These are phyloP conservation scores for Gymnocephalus cernua DNA, from an alignment of 2,113 vertebrate genomes.

Conservation along the genomic window DNA sequence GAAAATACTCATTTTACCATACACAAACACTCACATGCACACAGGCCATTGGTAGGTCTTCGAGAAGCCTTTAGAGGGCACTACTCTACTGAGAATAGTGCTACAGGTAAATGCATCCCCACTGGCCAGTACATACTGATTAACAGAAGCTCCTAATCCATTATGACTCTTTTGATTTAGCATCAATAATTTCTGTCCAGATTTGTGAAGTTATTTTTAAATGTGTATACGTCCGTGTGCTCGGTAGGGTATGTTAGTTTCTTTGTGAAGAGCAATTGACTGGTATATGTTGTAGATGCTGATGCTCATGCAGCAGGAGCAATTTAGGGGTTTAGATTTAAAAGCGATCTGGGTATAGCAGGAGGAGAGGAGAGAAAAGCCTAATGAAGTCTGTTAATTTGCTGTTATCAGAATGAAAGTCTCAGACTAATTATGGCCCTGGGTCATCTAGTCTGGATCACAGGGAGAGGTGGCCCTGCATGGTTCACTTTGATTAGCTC, in stretches of 20 bases:
- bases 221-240: background rate
- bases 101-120: constrained; percentile 8
- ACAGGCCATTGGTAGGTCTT: constrained; percentile 31
- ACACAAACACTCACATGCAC: background rate
- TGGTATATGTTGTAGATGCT: constrained; percentile 1
- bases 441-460: constrained; percentile 79
- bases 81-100: constrained; percentile 77
- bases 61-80: constrained; percentile 78
- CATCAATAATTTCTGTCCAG: constrained; percentile 36
- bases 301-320: constrained; percentile 10
- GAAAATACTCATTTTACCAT: constrained; percentile 49
- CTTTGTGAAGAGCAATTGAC: constrained; percentile 12
- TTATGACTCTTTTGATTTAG: constrained; percentile 50
- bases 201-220: constrained; percentile 42
- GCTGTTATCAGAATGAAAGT: constrained; percentile 79
- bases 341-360: constrained; percentile 37
- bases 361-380: constrained; percentile 45
- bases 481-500: constrained; percentile 79
- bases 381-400: constrained; percentile 82
- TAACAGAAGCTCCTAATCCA: constrained; percentile 59
- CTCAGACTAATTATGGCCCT: constrained; percentile 80
- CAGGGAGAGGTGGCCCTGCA: constrained; percentile 76
- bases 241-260: background rate
- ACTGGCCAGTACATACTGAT: constrained; percentile 56
- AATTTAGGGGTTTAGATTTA: constrained; percentile 46